Evolutionary conservation across 2,888 invertebrate genomes (phyloP).

Genomic region (Meghimatium bilineatum): DNA sequence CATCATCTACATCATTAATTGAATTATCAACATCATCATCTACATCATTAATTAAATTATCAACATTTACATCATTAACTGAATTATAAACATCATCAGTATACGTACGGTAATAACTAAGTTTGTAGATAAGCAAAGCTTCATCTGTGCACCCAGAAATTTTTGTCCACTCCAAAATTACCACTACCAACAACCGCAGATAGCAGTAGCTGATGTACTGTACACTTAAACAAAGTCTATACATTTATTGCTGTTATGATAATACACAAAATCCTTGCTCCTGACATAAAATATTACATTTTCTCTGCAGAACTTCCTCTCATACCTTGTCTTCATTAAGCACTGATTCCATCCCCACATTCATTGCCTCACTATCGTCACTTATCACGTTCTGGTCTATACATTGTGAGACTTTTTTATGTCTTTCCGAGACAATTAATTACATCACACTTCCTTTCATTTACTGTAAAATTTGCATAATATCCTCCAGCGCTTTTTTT

Average conservation of each 20-base stretch:
- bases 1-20: no score
- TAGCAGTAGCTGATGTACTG: not conserved
- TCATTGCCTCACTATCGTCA: not conserved
- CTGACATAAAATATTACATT: not conserved
- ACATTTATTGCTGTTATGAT: not conserved
- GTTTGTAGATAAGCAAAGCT: no score
- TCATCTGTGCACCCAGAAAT: no score
- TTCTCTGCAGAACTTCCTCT: not conserved
- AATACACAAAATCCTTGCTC: not conserved
- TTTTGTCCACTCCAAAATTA: not conserved
- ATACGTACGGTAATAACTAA: no score
- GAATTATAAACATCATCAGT: no score
- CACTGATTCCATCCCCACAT: not conserved
- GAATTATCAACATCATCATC: no score
- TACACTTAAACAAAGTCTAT: not conserved
- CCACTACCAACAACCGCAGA: not conserved
- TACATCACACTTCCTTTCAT: constrained; percentile 25
- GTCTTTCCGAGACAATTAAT: constrained; percentile 1
- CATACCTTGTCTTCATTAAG: not conserved
- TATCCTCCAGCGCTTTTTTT: not conserved
- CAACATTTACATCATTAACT: no score
- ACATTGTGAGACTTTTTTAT: not conserved
- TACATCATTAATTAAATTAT: no score
- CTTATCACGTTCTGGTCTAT: not conserved
- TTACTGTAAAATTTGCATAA: constrained; percentile 28